Evolutionary conservation across 2,113 vertebrate species (phyloP), one percentile per base, ranked within the genome.

Genomic region (Delphinus delphis): DNA sequence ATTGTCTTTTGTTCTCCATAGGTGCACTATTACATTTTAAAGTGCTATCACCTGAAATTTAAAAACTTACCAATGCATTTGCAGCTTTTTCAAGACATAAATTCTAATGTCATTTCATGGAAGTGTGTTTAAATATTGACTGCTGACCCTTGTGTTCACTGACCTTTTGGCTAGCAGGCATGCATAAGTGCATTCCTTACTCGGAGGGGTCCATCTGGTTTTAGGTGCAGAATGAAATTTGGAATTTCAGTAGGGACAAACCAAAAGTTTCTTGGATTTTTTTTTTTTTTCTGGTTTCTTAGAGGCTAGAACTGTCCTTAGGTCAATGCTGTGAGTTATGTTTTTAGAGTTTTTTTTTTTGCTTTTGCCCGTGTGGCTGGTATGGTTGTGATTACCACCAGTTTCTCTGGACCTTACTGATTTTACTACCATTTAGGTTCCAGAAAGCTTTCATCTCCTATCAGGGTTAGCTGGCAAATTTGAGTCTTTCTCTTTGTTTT

Each of bases 401-500:
- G 60, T 36, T 93, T 85, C 50, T 31, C 20, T 44, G 28, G 41
- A 58, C 53, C 44, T 55, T 36, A 80, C 8, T 41, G 26, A 55
- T 71, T 91, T 95, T 83, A 71, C 21, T 88, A 23, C 62, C 36
- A 41, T 36, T 90, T 68, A 53, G 74, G n/a, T 63, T 77, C 31
- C 68, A 53, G 53, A 77, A 71, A 88, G 15, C 62, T 23, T 86
- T 90, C 60, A 25, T 76, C 33, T 65, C 26, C 38, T 65, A 4
- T 71, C 28, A 83, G 18, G 65, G 33, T 86, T 76, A 68, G 28
- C 84, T 71, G 88, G n/a, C 23, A 87, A 62, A 93, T 93, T 77
- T 88, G 63, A 95, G 33, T 68, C 67, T 76, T 82, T 93, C 53
- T 90, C 50, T 87, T 67, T 84, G 14, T 87, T 81, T 86, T 76